Evolutionary conservation across 2,113 vertebrate species (phyloP).

Genomic region (Chamaetylas fuelleborni): DNA sequence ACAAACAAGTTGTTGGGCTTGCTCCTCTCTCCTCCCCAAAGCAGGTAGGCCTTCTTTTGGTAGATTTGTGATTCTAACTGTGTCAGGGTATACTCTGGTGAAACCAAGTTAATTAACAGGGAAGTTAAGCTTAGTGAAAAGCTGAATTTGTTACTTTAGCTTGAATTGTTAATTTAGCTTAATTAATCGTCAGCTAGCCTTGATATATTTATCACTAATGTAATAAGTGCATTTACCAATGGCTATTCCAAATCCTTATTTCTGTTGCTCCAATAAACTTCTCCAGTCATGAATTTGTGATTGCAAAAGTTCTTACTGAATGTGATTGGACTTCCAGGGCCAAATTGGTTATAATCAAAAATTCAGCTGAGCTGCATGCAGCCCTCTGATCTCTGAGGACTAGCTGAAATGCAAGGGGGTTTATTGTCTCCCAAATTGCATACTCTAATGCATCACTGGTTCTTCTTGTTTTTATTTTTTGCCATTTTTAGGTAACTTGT

Average conservation of each 20-base stretch:
- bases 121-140: not conserved
- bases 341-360: not conserved
- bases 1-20: not conserved
- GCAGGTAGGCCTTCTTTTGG: not conserved
- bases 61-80: not conserved
- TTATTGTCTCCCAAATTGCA: not conserved
- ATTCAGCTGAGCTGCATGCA: not conserved
- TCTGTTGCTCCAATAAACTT: not conserved
- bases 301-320: not conserved
- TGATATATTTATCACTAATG: not conserved
- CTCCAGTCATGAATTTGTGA: not conserved
- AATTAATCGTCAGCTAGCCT: not conserved
- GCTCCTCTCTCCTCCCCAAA: not conserved
- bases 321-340: accelerated
- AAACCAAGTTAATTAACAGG: not conserved
- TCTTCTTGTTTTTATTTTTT: not conserved
- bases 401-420: not conserved
- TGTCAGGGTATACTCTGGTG: not conserved
- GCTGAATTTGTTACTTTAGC: not conserved
- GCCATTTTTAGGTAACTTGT: not conserved
- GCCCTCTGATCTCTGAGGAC: not conserved
- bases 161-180: not conserved
- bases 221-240: not conserved
- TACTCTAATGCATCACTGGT: not conserved
- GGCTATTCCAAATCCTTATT: not conserved